phyloP scores from a whole-genome alignment of 1,140 invertebrate species.

The Acyrthosiphon pisum region DNA sequence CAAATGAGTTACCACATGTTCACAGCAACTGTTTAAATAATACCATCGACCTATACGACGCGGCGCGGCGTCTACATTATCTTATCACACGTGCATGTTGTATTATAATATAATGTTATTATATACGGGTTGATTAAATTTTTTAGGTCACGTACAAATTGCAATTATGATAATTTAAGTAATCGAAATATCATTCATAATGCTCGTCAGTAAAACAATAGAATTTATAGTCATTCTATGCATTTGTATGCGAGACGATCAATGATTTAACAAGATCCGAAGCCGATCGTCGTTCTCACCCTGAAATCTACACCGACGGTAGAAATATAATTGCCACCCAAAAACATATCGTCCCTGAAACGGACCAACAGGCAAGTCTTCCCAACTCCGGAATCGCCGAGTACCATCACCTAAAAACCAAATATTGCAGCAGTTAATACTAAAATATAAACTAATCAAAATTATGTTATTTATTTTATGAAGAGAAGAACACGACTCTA shows the following conservation, averaged over 20 bases:
- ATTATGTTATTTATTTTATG: neutral
- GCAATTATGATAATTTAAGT: neutral
- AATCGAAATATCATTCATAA: slow-evolving; percentile 9
- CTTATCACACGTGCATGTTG: slow-evolving; percentile 23
- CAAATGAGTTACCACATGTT: slow-evolving; percentile 47
- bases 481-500: neutral
- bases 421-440: neutral
- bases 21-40: slow-evolving; percentile 49
- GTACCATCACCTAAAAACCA: slow-evolving; percentile 79
- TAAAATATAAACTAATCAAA: neutral
- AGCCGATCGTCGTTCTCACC: slow-evolving; percentile 70
- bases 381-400: slow-evolving; percentile 88
- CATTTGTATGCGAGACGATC: neutral
- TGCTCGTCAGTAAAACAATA: neutral
- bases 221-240: neutral
- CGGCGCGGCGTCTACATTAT: neutral
- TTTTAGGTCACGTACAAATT: slow-evolving; percentile 35
- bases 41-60: neutral
- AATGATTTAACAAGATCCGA: neutral
- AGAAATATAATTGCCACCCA: slow-evolving; percentile 90
- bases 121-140: slow-evolving; percentile 20
- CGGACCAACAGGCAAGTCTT: slow-evolving; percentile 87
- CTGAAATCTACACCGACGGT: slow-evolving; percentile 95
- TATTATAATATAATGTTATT: slow-evolving; percentile 26
- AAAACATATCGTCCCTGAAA: slow-evolving; percentile 85